phyloP scores from a whole-genome alignment of 2,113 vertebrate genomes.

The Serinus canaria region DNA sequence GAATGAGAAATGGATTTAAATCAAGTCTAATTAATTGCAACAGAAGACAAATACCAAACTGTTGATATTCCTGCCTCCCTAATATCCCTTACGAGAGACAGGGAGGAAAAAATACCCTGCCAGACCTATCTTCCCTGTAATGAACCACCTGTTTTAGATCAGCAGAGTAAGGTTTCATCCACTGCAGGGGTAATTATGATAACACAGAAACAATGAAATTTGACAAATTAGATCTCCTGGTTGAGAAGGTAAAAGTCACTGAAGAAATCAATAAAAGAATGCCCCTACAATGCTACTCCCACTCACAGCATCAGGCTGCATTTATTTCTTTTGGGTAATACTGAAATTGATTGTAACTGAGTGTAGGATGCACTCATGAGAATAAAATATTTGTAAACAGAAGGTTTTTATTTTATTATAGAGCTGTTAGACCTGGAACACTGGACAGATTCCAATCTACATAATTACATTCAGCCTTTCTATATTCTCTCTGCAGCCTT shows the following conservation, averaged over 20 bases:
- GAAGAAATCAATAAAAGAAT: background rate
- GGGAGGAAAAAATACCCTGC: background rate
- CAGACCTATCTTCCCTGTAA: background rate
- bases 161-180: background rate
- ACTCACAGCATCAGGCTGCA: background rate
- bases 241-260: background rate
- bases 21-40: background rate
- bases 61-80: background rate
- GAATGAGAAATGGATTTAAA: background rate
- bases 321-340: background rate
- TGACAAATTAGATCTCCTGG: background rate
- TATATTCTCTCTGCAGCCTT: conserved; percentile 6
- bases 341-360: background rate
- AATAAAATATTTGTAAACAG: conserved; percentile 40
- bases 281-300: background rate
- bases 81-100: background rate
- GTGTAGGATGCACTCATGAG: background rate
- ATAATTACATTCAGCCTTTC: conserved; percentile 21
- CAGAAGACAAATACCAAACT: background rate
- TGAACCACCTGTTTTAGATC: background rate
- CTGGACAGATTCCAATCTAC: conserved; percentile 10
- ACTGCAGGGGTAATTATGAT: background rate
- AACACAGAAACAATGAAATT: background rate
- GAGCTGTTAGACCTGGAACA: conserved; percentile 29
- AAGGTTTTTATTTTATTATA: conserved; percentile 51